phyloP scores from a whole-genome alignment of 2,113 vertebrate genomes.

The Bufo gargarizans region DNA sequence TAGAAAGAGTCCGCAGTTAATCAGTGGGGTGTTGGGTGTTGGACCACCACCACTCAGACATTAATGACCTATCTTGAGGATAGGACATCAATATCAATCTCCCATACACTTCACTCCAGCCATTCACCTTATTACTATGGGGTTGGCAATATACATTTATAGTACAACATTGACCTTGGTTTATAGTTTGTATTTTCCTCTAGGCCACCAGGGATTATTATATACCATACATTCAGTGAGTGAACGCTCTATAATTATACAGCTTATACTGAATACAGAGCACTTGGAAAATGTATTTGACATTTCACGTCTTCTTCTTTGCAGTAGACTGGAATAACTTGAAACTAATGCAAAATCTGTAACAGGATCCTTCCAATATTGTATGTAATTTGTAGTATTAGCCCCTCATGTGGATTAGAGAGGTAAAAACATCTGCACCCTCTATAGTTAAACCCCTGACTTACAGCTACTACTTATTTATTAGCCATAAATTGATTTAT shows the following conservation, averaged over 20 bases:
- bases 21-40: no score
- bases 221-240: no score
- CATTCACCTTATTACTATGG: background rate
- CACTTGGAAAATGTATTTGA: background rate
- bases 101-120: background rate
- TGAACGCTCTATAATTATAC: no score
- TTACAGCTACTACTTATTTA: background rate
- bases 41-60: no score
- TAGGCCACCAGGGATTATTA: no score
- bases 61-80: no score
- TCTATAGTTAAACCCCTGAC: background rate
- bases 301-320: background rate
- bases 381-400: background rate
- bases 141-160: background rate
- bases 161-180: no score
- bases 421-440: background rate
- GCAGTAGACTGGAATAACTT: no score
- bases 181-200: no score
- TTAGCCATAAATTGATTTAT: background rate
- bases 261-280: no score
- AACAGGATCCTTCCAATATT: background rate
- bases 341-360: background rate
- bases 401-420: background rate
- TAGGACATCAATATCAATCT: no score
- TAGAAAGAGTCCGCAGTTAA: no score